Evolutionary conservation across 2,797 vertebrate genomes (phyloP).

Genomic region (Alosa sapidissima): DNA sequence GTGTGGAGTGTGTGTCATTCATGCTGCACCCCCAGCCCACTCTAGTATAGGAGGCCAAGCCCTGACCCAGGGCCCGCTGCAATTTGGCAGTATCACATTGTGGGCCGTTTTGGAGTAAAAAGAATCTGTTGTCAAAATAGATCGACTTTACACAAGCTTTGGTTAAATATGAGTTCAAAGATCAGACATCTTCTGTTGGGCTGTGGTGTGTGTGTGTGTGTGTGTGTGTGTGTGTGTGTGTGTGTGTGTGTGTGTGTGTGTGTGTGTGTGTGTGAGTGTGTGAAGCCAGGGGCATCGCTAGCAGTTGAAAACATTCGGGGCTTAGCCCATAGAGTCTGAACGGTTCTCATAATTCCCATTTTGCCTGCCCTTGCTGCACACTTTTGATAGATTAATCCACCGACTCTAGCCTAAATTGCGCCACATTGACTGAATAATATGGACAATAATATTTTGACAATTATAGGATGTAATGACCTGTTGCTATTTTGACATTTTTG

Average conservation of each 20-base stretch:
- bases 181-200: slow-evolving; percentile 24
- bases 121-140: not conserved
- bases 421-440: too few relatives aligned
- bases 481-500: too few relatives aligned
- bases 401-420: too few relatives aligned
- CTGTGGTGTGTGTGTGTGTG: not conserved
- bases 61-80: slow-evolving; percentile 62
- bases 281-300: not conserved
- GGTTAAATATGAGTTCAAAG: slow-evolving; percentile 62
- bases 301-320: too few relatives aligned
- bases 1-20: too few relatives aligned
- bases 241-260: slow-evolving; percentile 3
- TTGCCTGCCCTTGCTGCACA: too few relatives aligned
- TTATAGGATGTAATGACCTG: too few relatives aligned
- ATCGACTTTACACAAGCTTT: slow-evolving; percentile 42
- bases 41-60: slow-evolving; percentile 39
- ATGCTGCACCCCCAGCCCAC: not conserved
- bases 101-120: slow-evolving; percentile 48
- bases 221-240: slow-evolving; percentile 7
- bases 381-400: too few relatives aligned
- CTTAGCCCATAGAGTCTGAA: too few relatives aligned
- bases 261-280: not conserved
- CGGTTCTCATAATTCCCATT: too few relatives aligned
- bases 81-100: slow-evolving; percentile 65
- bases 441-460: too few relatives aligned